These are phyloP conservation scores for Malachius bipustulatus DNA, from an alignment of 2,888 invertebrate genomes.

Conservation along the genomic window DNA sequence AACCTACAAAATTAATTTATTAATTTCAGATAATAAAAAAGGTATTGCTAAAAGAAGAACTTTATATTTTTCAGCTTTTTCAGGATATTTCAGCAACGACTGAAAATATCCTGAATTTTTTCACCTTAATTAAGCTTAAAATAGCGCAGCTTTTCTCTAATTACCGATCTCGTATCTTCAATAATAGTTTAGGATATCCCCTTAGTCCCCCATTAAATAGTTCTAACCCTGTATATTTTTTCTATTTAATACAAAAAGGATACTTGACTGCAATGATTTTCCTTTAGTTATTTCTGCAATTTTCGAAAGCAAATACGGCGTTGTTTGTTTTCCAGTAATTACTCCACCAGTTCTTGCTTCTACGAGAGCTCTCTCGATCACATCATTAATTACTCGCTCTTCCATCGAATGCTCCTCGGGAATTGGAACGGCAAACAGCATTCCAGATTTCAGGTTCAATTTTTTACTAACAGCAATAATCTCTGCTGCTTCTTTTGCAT, in stretches of 20 bases:
- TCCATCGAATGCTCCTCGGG: conserved; percentile 58
- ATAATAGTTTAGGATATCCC: too few relatives aligned
- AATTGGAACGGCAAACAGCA: conserved; percentile 84
- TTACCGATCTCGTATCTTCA: too few relatives aligned
- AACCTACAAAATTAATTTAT: too few relatives aligned
- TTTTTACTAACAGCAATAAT: conserved; percentile 44
- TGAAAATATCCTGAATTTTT: too few relatives aligned
- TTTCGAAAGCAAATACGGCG: conserved; percentile 76
- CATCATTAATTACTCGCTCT: conserved; percentile 48
- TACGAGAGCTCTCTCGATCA: conserved; percentile 56
- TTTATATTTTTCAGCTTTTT: too few relatives aligned
- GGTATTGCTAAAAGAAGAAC: too few relatives aligned
- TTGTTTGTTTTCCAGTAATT: conserved; percentile 79
- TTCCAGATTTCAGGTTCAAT: conserved; percentile 53
- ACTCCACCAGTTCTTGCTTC: conserved; percentile 46
- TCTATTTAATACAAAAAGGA: conserved; percentile 40
- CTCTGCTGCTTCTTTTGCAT: conserved; percentile 58
- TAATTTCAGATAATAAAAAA: too few relatives aligned
- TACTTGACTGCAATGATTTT: conserved; percentile 75
- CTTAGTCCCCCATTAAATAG: not conserved
- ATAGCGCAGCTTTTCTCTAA: too few relatives aligned
- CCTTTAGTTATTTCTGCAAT: conserved; percentile 74
- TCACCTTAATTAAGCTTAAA: too few relatives aligned
- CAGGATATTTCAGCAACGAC: too few relatives aligned
- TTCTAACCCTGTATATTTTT: not conserved